Percentiles rank a stretch among this genome's conserved stretches.
Conservation (phyloP, 2,113 vertebrate genomes). For the Cranoglanis bouderius region DNA sequence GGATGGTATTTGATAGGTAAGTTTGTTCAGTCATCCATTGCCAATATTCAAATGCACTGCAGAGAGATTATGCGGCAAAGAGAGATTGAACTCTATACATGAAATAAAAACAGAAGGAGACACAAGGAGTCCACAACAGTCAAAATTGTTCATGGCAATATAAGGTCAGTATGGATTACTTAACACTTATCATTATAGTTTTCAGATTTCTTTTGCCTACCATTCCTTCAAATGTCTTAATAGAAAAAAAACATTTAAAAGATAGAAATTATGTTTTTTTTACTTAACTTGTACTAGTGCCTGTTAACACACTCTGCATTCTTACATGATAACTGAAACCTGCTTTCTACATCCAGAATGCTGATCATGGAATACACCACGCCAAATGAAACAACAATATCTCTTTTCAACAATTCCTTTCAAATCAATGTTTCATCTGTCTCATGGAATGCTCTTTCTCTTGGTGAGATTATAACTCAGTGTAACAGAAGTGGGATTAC, state of each 20-base stretch:
- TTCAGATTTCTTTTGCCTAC: background rate
- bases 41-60: background rate
- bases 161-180: background rate
- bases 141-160: background rate
- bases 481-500: too few relatives aligned
- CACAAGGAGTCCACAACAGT: background rate
- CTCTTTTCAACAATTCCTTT: background rate
- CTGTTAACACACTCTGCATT: background rate
- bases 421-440: too few relatives aligned
- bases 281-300: background rate
- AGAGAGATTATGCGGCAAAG: background rate
- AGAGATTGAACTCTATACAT: background rate
- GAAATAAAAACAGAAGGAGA: background rate
- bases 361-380: constrained; percentile 4
- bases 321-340: background rate
- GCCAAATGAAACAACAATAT: background rate
- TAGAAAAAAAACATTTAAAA: background rate
- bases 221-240: background rate
- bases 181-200: background rate
- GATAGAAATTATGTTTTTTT: background rate
- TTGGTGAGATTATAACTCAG: too few relatives aligned
- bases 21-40: background rate
- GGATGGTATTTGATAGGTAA: background rate
- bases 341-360: constrained; percentile 8
- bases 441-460: too few relatives aligned